Evolutionary conservation across 2,888 invertebrate genomes (phyloP), one percentile per base, ranked within the genome.

Genomic region (Chrysomela aeneicollis): DNA sequence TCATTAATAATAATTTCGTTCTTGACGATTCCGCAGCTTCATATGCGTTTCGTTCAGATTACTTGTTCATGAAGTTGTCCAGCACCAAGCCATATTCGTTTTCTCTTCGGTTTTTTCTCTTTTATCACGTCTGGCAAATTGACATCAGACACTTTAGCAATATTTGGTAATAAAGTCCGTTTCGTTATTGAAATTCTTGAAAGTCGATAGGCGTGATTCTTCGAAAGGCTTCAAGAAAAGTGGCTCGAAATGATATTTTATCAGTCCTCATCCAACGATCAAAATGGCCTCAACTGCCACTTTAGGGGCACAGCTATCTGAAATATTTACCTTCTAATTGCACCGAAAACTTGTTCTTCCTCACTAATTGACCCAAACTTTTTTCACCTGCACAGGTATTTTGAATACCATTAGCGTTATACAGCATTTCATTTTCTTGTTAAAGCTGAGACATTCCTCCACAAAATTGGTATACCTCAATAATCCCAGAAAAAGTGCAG

Each of bases 331-430:
- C 55, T 61, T 32, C 49, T 65, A 61, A 65, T 65, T 59, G 61
- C 61, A 61, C 37, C 22, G 32, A 58, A 35, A 66, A 66, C 63
- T 66, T 61, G 66, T 63, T 66, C 35, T 18, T 32, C 21, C 37
- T 53, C 63, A 63, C 63, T 66, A 66, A 66, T 66, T 63, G 63
- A 63, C 66, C 47, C 22, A 35, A 58, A 63, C 58, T 32, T 59
- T 55, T 57, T 66, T 63, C 66, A 66, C 60, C 66, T 63, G 66
- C 63, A 19, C 59, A 37, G 52, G 57, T 61, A 58, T 64, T 60
- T 64, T 64, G 61, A 64, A 61, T 55, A 61, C 57, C 59, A 59
- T 63, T 55, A 61, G 61, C 59, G 53, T 63, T 53, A 53, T 59
- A 55, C 49, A 61, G 17, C 49, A 57, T 61, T 61, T 61, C 49